Base-by-base conservation (phyloP, 2,113 vertebrate species). In the Ploceus nigricollis region DNA sequence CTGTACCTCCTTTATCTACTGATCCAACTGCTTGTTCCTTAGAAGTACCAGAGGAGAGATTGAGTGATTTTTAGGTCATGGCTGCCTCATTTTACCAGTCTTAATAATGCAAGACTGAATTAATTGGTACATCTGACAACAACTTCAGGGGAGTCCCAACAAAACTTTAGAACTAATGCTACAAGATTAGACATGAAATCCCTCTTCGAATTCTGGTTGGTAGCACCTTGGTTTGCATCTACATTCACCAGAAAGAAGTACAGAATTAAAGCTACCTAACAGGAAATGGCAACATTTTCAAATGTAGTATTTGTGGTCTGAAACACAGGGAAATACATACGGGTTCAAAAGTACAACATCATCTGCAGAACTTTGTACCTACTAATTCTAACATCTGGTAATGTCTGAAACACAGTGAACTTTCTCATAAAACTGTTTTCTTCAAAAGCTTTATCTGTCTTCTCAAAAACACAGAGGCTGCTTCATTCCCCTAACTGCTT, bases 401-500 rank as follows among this genome's bases (percentile, higher is more conserved):
- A 79, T 68, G 6, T 77, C 66, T 82, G 75, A 40, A 42, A 76
- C 48, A 86, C 33, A 31, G 54, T 17, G 17, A 94, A 35, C 48
- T 89, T 84, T 77, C 89, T 89, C 71, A 71, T 47, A 39, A 27
- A 68, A 76, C 71, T 94, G 1, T 88, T 86, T 82, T 80, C 76
- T 86, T 84, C 56, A 77, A 76, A 96, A 94, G 50, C 31, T 89
- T 94, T 92, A 96, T 96, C 93, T 97, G 83, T 95, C 88, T 97
- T 89, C 97, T 96, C 51, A 21, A 94, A 92, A 87, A 98, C 92
- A 97, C 94, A 69, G 91, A 97, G 95, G 97, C 82, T 96, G 95
- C 97, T 97, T 92, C 95, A 97, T 95, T 96, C 94, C 96, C 97
- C 97, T 97, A 96, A 98, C 97, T 96, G 95, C 85, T 97, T 96